Conservation (phyloP, 2,797 vertebrate genomes). For the Atherinosoma microstoma region DNA sequence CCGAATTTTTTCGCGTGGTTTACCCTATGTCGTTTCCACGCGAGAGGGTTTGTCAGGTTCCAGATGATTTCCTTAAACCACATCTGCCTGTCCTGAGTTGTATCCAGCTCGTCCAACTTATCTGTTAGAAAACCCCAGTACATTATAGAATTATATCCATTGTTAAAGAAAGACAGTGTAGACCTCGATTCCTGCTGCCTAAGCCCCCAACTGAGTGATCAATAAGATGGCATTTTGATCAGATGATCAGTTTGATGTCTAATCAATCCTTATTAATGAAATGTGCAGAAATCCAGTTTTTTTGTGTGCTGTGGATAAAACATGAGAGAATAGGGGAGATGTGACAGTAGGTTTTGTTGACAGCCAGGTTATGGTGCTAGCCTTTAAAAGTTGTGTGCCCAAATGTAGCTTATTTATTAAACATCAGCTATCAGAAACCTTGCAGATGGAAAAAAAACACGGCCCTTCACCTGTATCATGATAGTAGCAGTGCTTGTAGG, state of each 20-base stretch:
- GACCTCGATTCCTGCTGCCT: not conserved
- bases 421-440: conserved; percentile 19
- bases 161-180: not conserved
- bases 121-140: conserved; percentile 13
- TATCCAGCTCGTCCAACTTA: conserved; percentile 35
- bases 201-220: not conserved
- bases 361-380: conserved; percentile 6
- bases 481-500: conserved; percentile 18
- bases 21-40: conserved; percentile 18
- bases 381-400: conserved; percentile 23
- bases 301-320: not conserved
- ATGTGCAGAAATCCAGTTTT: not conserved
- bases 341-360: conserved; percentile 24
- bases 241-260: conserved; percentile 9
- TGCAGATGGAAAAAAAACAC: conserved; percentile 12
- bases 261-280: not conserved
- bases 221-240: not conserved
- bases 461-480: conserved; percentile 4
- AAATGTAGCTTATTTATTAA: conserved; percentile 17
- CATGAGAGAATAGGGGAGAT: conserved; percentile 4
- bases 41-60: not conserved
- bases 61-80: conserved; percentile 52
- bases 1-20: not conserved
- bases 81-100: conserved; percentile 47
- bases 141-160: not conserved